These are phyloP conservation scores for Buteo buteo DNA, from an alignment of 2,113 vertebrate species.

Conservation along the genomic window DNA sequence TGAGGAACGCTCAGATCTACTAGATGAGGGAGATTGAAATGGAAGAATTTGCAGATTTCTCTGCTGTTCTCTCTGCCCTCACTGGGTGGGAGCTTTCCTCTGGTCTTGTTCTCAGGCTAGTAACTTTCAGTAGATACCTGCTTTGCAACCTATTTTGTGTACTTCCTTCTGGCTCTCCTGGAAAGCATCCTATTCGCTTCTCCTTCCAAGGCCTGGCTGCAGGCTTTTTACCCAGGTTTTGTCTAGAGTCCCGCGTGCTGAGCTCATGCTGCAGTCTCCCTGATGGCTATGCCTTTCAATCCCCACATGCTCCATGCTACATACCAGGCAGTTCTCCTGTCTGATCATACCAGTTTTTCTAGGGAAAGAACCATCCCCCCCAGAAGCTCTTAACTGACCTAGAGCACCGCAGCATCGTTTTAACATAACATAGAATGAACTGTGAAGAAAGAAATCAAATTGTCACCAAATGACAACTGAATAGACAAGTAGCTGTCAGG, in stretches of 20 bases:
- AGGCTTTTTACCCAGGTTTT: not conserved
- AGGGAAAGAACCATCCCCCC: not conserved
- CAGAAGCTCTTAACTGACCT: not conserved
- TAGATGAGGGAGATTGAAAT: not conserved
- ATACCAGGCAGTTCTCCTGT: not conserved
- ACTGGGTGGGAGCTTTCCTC: not conserved
- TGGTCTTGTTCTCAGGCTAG: not conserved
- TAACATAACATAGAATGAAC: not conserved
- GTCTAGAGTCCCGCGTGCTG: rapidly evolving
- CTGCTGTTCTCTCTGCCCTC: not conserved
- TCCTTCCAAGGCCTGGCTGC: not conserved
- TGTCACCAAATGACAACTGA: not conserved
- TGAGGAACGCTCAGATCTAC: not conserved
- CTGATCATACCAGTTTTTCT: not conserved
- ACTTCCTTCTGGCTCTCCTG: not conserved
- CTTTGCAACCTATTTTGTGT: not conserved
- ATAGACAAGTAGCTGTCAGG: not conserved
- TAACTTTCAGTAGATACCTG: not conserved
- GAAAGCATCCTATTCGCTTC: not conserved
- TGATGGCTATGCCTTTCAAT: not conserved
- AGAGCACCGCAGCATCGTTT: not conserved
- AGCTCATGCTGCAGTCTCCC: not conserved
- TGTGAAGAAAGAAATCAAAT: not conserved
- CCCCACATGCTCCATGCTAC: not conserved
- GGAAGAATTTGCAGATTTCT: not conserved